Evolutionary conservation across 2,113 vertebrate species (phyloP).

Genomic region (Catagonus wagneri): DNA sequence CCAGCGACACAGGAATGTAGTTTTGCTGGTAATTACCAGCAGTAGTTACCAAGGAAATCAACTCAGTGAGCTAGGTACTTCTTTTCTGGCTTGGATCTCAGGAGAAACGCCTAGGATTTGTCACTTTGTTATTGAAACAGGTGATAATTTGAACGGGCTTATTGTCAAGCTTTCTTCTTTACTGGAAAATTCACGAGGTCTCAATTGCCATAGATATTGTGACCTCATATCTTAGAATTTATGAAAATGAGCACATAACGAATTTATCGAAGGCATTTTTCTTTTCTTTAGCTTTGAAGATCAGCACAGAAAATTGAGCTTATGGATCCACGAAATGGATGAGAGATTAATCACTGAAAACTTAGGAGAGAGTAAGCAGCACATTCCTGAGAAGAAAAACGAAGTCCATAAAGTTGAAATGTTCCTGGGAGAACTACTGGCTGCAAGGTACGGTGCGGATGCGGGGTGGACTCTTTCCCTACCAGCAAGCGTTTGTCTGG

Average conservation of each 20-base stretch:
- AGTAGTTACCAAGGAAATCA: background rate
- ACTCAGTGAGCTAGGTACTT: background rate
- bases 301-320: conserved; percentile 89
- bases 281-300: conserved; percentile 91
- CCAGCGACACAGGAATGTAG: background rate
- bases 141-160: background rate
- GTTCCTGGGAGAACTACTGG: conserved; percentile 92
- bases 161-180: background rate
- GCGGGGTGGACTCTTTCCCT: background rate
- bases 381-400: conserved; percentile 90
- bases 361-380: conserved; percentile 89
- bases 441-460: conserved; percentile 89
- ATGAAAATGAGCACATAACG: background rate
- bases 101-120: background rate
- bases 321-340: conserved; percentile 94
- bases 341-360: conserved; percentile 91
- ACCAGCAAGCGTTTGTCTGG: background rate
- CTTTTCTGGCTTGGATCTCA: background rate
- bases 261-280: background rate
- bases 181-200: background rate
- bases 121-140: conserved; percentile 17
- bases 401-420: conserved; percentile 94
- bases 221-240: background rate
- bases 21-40: background rate
- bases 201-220: background rate